Base-by-base conservation (phyloP, 2,888 invertebrate species). In the Andrena trimmerana region DNA sequence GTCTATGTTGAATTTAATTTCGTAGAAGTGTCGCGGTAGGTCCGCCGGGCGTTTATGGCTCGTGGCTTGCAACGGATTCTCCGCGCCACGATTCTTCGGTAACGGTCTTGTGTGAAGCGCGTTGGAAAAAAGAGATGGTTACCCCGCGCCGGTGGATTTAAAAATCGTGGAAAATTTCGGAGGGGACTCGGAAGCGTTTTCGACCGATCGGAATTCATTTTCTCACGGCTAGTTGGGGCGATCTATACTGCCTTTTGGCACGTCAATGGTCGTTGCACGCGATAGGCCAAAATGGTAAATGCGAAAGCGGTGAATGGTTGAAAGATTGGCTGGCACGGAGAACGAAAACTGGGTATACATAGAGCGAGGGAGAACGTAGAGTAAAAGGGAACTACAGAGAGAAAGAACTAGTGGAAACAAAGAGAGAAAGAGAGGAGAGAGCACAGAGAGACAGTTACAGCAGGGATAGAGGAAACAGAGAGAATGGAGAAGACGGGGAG, bases 401-500 rank as follows among this genome's bases (percentile, higher is more conserved):
- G 77, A 31, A 52, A 75, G 70, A n/a, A 10, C 6, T 13, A 6
- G 8, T 70, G 73, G 78, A 66, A 78, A 71, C 8, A 8, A 75
- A 69, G 52, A 68, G 72, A 33, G 73, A 72, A 57, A 85, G 79
- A 78, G 50, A 67, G 75, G 70, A 90, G 91, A 67, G 73, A 69
- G 73, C 20, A 78, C 72, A 72, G 74, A 33, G 59, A 66, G 69
- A 63, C 59, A 77, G 73, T 78, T 76, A 77, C 20, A 63, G 80
- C 70, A 72, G 81, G 77, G 81, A 79, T 78, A 82, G 86, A 86
- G 84, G 73, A 80, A 84, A 76, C 79, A 71, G 73, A 69, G 68
- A 57, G 67, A 65, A 16, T 59, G 85, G 82, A 84, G 77, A 86
- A 85, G 84, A 81, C 80, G 85, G 83, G 85, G 86, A 83, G 87